Evolutionary conservation across 2,113 vertebrate genomes (phyloP).

Genomic region (Phrynosoma platyrhinos): DNA sequence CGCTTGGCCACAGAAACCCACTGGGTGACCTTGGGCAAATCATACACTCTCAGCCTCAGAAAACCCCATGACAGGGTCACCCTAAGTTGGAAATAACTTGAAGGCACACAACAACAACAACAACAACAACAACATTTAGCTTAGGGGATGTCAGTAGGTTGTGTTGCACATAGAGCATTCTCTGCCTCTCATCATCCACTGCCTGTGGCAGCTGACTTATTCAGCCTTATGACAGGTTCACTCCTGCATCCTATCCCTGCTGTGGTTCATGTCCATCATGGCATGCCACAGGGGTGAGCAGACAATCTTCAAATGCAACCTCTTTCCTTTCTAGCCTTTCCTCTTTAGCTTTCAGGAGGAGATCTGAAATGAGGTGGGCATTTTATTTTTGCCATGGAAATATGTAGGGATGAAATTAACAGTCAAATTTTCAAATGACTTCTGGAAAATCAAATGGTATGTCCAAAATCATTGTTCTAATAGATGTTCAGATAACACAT

Average conservation of each 20-base stretch:
- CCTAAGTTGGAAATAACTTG: no score
- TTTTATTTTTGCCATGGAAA: neutral
- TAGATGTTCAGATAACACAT: slow-evolving; percentile 35
- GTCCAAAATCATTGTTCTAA: slow-evolving; percentile 31
- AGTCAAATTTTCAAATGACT: neutral
- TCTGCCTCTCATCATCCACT: neutral
- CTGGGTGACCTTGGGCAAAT: no score
- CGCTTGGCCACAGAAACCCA: no score
- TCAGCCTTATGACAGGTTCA: neutral
- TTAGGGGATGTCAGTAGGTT: neutral
- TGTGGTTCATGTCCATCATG: neutral
- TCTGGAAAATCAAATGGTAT: slow-evolving; percentile 23
- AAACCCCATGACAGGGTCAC: no score
- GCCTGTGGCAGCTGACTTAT: no score
- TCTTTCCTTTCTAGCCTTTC: neutral
- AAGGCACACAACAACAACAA: no score
- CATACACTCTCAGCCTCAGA: no score
- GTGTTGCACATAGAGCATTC: no score
- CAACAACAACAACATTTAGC: no score
- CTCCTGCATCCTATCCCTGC: no score
- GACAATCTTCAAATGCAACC: neutral
- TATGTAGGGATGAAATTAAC: neutral
- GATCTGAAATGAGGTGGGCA: neutral
- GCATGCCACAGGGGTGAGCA: neutral
- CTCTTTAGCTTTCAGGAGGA: neutral